Conservation (phyloP, 2,888 invertebrate genomes). For the Sisyra nigra region DNA sequence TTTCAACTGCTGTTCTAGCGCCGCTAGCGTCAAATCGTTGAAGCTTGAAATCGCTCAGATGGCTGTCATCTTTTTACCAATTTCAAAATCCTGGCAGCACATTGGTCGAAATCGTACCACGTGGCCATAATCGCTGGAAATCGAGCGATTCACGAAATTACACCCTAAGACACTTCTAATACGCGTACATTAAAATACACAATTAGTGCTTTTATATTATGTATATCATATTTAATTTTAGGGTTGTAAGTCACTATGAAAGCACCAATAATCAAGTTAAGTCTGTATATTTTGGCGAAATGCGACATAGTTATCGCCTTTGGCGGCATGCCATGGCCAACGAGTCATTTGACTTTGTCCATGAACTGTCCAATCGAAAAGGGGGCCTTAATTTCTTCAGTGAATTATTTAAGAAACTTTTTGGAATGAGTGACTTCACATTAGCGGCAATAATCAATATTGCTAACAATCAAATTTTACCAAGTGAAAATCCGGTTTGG, state of each 20-base stretch:
- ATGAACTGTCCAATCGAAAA: constrained; percentile 44
- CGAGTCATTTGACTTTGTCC: constrained; percentile 46
- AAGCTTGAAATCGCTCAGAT: too few species aligned
- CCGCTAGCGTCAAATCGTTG: too few species aligned
- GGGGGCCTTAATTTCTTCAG: constrained; percentile 31
- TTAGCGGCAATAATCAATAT: constrained; percentile 51
- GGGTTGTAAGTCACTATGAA: constrained; percentile 23
- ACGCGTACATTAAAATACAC: too few species aligned
- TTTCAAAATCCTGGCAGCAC: too few species aligned
- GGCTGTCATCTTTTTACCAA: too few species aligned
- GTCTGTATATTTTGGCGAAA: constrained; percentile 20
- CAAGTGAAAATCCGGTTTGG: constrained; percentile 44
- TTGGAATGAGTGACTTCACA: constrained; percentile 45
- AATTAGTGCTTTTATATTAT: too few species aligned
- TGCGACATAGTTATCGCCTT: constrained; percentile 41
- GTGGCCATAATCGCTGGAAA: too few species aligned
- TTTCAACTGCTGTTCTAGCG: too few species aligned
- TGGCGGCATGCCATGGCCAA: constrained; percentile 65
- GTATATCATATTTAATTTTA: constrained; percentile 16
- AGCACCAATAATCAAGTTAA: constrained; percentile 16
- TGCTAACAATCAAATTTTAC: constrained; percentile 44
- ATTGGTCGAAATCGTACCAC: too few species aligned
- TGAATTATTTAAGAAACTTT: constrained; percentile 42
- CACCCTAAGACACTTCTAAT: too few species aligned
- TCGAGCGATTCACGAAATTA: too few species aligned